phyloP scores from a whole-genome alignment of 2,113 vertebrate species.

The Xiphorhynchus elegans region DNA sequence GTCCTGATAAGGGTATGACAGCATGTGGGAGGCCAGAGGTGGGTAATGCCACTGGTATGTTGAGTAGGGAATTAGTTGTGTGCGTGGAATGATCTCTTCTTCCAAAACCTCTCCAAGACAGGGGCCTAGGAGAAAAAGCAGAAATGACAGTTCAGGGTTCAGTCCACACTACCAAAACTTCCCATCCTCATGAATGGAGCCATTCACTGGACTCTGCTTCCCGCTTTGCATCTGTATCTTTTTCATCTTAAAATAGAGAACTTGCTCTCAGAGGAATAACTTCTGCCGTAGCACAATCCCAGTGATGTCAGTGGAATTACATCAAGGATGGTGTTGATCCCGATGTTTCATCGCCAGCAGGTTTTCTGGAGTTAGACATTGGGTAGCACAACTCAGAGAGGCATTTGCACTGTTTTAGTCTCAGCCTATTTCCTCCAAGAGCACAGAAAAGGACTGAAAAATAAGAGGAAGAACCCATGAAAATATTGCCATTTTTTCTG shows the following conservation, averaged over 20 bases:
- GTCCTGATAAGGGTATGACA: constrained; percentile 52
- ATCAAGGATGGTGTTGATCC: neutral
- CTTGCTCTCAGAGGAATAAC: neutral
- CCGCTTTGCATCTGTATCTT: neutral
- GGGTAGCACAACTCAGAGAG: neutral
- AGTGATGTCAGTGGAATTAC: neutral
- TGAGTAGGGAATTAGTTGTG: constrained; percentile 29
- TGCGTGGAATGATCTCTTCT: neutral
- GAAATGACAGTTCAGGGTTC: neutral
- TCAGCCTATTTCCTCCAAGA: neutral
- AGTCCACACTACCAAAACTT: neutral
- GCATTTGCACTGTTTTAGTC: neutral
- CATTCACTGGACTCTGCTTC: neutral
- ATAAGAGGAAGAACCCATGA: neutral
- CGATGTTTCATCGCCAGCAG: neutral
- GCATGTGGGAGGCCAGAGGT: neutral
- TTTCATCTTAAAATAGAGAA: neutral
- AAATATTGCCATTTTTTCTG: constrained; percentile 4
- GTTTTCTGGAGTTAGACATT: neutral
- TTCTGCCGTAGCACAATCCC: accelerated
- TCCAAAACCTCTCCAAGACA: neutral
- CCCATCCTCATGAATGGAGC: constrained; percentile 9
- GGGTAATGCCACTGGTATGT: constrained; percentile 61
- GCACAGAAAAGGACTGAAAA: neutral
- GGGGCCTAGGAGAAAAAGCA: neutral